phyloP scores from a whole-genome alignment of 2,797 vertebrate species.

The Siniperca scherzeri region DNA sequence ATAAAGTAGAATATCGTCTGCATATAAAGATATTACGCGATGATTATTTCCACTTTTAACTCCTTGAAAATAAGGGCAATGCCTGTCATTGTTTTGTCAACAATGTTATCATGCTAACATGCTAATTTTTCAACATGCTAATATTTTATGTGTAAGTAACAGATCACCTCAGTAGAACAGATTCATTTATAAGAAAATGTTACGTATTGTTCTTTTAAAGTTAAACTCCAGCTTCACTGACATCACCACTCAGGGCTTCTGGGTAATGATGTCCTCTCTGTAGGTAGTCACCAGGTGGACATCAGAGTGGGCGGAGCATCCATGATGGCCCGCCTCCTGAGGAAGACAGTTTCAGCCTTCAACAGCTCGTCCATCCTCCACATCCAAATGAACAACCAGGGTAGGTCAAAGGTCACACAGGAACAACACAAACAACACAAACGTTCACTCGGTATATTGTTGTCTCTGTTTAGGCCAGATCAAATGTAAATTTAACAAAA shows the following conservation, averaged over 20 bases:
- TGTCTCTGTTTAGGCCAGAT: no score
- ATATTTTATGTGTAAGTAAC: no score
- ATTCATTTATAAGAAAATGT: no score
- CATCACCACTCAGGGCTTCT: not conserved
- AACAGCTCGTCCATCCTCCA: constrained; percentile 83
- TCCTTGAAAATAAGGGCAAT: no score
- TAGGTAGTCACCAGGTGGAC: constrained; percentile 86
- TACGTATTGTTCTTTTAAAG: not conserved
- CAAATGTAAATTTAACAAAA: no score
- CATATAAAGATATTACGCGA: no score
- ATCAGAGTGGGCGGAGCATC: constrained; percentile 87
- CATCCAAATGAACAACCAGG: constrained; percentile 82
- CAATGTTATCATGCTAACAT: not conserved
- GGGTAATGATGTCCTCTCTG: constrained; percentile 38
- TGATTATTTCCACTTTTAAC: no score
- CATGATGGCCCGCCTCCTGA: constrained; percentile 89
- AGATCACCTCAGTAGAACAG: no score
- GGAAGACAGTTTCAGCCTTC: constrained; percentile 86
- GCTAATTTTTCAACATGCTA: not conserved
- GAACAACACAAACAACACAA: no score
- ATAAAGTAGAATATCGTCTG: no score
- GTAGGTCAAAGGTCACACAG: constrained; percentile 75
- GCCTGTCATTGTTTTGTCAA: no score
- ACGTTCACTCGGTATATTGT: no score
- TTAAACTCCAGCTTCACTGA: not conserved